Base-by-base conservation (phyloP, 2,888 invertebrate species). In the Pollenia angustigena region DNA sequence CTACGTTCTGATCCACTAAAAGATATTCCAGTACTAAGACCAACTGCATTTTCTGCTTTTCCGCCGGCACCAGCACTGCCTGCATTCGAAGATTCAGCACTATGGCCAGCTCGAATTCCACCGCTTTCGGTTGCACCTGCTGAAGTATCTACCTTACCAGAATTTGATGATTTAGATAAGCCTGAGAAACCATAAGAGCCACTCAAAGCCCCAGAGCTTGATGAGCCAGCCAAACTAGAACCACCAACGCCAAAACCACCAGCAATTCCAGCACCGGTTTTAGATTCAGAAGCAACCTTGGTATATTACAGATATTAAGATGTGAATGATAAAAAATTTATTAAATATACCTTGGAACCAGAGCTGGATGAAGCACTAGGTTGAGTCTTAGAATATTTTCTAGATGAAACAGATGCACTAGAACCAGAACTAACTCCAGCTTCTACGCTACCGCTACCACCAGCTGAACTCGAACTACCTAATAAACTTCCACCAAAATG, bases 181-280 rank as follows among this genome's bases (percentile, higher is more conserved):
- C 2, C 32, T 4, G 32, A 32, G 2, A 3, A 4, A 32, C 4
- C 32, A 32, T 32, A 32, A 32, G 32, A 32, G 32, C 32, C 32
- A 32, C 32, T 32, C 3, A 4, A 1, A 32, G 32, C 4, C 6
- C 4, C 32, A n/a, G 46, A 58, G 11, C 56, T 18, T 23, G 58
- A 46, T 42, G 16, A 42, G n/a, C 48, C 50, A 6, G 64, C 11
- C 0, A 54, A 11, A 40, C 64, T 74, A 66, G 48, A 56, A 11
- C 48, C 72, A 56, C 58, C 56, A 6, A 42, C 52, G 64, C 75
- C 81, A 72, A 60, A 18, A 46, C 52, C 71, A 52, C 69, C 75
- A 74, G 46, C 80, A 32, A 32, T 32, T 0, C 32, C 32, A 32
- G 4, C 6, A 32, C 4, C 32, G 6, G 32, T 32, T 6, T 32